A percentile compares a stretch with the other conserved stretches of the same genome.
Evolutionary conservation across 2,797 vertebrate genomes (phyloP).

Genomic region (Tokudaia tokunoshimensis): DNA sequence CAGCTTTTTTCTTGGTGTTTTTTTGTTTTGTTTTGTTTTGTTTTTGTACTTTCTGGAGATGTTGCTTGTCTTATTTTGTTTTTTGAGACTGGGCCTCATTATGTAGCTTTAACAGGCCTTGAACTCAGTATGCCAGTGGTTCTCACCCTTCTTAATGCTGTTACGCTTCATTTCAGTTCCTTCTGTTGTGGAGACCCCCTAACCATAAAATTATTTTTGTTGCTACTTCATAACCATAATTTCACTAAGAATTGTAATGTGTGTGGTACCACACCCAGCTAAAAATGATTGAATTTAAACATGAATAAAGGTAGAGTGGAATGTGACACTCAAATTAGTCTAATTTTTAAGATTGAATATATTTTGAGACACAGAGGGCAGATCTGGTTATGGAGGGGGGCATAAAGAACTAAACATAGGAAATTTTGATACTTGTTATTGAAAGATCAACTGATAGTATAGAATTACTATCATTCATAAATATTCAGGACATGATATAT

Average conservation of each 20-base stretch:
- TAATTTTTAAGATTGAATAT: slow-evolving; percentile 25
- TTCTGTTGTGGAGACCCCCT: too few relatives aligned
- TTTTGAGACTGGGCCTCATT: not conserved
- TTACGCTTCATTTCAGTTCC: too few relatives aligned
- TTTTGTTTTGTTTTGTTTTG: not conserved
- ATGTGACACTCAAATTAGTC: not conserved
- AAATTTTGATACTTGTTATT: not conserved
- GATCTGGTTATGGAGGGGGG: not conserved
- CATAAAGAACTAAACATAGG: not conserved
- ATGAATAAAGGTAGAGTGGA: not conserved
- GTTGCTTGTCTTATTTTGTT: not conserved
- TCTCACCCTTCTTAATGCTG: not conserved
- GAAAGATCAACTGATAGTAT: not conserved
- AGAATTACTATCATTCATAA: not conserved
- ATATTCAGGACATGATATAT: not conserved
- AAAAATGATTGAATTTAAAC: not conserved
- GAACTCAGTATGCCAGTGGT: not conserved
- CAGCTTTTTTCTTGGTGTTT: not conserved
- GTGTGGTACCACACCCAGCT: not conserved
- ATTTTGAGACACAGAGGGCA: not conserved
- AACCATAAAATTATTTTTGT: too few relatives aligned
- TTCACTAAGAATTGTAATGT: not conserved
- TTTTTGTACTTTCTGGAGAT: not conserved
- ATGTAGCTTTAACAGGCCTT: not conserved
- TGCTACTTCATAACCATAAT: too few relatives aligned